Evolutionary conservation across 2,888 invertebrate genomes (phyloP), one percentile per base, ranked within the genome.

Genomic region (Dexiosoma caninum): DNA sequence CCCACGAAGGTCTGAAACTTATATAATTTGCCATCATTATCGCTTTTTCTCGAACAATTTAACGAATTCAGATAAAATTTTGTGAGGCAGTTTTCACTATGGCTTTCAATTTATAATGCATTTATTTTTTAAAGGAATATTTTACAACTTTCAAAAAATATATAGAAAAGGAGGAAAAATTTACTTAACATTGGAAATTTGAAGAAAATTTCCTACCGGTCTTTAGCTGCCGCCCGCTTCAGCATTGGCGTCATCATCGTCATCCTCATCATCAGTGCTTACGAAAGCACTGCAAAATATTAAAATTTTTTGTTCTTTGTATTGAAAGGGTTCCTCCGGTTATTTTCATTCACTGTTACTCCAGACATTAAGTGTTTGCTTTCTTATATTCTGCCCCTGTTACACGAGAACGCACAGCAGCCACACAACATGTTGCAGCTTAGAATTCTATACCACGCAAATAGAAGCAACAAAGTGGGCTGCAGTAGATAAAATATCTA

Each of bases 261-360:
- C n/a, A n/a, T n/a, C n/a, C n/a, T n/a, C n/a, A n/a, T n/a, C n/a
- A n/a, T n/a, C n/a, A n/a, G n/a, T 32, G 42, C 35, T 21, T 12
- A 7, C 16, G 27, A 27, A 30, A 51, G 37, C n/a, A 37, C 19
- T 53, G 21, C 19, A 55, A 30, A 46, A 66, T 10, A 42, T n/a
- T 59, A 8, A 51, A 49, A 59, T 62, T 16, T 42, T n/a, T n/a
- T n/a, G n/a, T n/a, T 72, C 42, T 44, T 51, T 71, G 40, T 70
- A 27, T 40, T 21, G 42, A 59, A 76, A 64, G 40, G n/a, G 19
- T 49, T 12, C 62, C 60, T 27, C 55, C 16, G 60, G 60, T 67
- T 67, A 46, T 72, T 67, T 60, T 78, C 72, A 53, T 53, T 60
- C 53, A 72, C 44, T 72, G 72, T 67, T 62, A 46, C 69, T 74